These are phyloP conservation scores for Galaxias olidus DNA, from an alignment of 2,797 vertebrate species.

Conservation along the genomic window DNA sequence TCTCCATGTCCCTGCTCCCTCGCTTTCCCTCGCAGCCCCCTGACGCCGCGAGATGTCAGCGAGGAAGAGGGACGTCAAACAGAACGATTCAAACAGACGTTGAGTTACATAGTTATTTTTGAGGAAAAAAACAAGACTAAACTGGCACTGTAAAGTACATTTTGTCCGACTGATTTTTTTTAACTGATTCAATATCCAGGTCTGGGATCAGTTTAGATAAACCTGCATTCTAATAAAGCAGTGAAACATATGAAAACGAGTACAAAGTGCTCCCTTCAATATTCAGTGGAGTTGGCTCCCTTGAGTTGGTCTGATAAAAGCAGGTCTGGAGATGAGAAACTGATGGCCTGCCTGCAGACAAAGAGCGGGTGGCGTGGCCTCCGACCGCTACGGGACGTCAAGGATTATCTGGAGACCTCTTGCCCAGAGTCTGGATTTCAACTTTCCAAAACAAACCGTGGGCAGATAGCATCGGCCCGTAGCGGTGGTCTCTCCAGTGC, in stretches of 20 bases:
- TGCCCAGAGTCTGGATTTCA: not conserved
- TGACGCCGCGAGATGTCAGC: conserved; percentile 43
- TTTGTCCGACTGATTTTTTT: no score
- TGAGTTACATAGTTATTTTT: not conserved
- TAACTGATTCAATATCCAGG: no score
- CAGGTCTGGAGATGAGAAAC: not conserved
- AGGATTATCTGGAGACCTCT: not conserved
- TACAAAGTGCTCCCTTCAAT: no score
- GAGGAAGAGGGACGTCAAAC: no score
- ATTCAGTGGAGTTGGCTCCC: no score
- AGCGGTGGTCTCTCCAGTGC: conserved; percentile 28
- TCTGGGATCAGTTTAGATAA: no score
- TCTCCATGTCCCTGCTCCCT: conserved; percentile 52
- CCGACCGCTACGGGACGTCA: no score
- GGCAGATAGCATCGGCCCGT: not conserved
- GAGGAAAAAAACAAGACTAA: no score
- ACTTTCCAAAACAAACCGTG: not conserved
- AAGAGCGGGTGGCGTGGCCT: not conserved
- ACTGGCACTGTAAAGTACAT: not conserved
- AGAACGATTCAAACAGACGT: conserved; percentile 18
- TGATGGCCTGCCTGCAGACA: not conserved
- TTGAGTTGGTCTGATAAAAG: no score
- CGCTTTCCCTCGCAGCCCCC: conserved; percentile 53
- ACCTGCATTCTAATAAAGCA: no score
- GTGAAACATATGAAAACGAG: no score